These are phyloP conservation scores for Lanius ludovicianus DNA, from an alignment of 2,113 vertebrate genomes.

Conservation along the genomic window DNA sequence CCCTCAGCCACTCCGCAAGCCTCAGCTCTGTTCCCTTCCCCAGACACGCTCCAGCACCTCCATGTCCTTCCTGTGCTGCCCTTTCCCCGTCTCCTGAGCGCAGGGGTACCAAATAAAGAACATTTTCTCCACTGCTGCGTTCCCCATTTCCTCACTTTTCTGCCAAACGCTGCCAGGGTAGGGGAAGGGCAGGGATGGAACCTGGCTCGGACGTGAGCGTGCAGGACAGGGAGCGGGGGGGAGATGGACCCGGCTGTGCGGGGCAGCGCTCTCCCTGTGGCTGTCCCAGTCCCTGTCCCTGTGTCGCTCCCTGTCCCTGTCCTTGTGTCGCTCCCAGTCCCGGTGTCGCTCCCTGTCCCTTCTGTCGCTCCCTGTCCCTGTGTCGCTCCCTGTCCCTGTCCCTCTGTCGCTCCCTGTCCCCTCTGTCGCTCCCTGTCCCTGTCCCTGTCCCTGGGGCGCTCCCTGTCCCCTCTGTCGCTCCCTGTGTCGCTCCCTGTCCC, in stretches of 20 bases:
- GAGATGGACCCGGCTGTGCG: not conserved
- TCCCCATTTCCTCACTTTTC: not conserved
- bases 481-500: no score
- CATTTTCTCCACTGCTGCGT: fast-evolving
- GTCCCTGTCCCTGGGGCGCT: no score
- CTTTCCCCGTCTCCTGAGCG: not conserved
- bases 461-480: not conserved
- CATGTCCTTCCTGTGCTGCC: not conserved
- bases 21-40: fast-evolving
- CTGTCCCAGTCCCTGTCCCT: no score
- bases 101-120: not conserved
- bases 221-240: no score
- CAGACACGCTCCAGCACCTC: not conserved
- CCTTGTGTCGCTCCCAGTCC: not conserved
- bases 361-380: no score
- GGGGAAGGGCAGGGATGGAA: not conserved
- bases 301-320: no score
- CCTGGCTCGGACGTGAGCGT: not conserved
- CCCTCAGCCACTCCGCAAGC: no score
- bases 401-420: no score
- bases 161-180: not conserved
- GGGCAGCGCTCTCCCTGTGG: not conserved
- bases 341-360: no score
- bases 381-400: not conserved
- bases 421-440: no score